Conservation (phyloP, 2,797 vertebrate species). For the Holocentrus rufus region DNA sequence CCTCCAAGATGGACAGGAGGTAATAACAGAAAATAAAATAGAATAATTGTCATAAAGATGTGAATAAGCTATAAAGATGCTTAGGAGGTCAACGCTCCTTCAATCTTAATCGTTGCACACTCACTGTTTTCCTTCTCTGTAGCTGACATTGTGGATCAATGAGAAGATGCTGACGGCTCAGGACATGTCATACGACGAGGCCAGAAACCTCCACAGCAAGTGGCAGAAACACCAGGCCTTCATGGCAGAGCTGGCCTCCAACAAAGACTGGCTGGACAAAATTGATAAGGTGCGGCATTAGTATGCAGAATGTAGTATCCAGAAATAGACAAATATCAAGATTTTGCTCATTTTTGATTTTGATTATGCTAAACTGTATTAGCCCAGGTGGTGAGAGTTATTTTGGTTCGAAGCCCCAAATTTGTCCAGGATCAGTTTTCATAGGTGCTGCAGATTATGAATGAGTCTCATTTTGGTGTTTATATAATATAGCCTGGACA, state of each 20-base stretch:
- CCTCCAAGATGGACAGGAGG: conserved; percentile 96
- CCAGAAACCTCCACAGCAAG: conserved; percentile 93
- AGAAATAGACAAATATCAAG: no score
- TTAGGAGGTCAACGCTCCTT: background rate
- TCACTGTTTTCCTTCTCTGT: conserved; percentile 21
- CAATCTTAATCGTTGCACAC: background rate
- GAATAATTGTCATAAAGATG: background rate
- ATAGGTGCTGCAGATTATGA: no score
- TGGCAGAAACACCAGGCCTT: conserved; percentile 98
- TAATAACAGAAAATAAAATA: conserved; percentile 57
- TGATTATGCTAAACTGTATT: no score
- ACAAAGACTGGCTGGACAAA: conserved; percentile 95
- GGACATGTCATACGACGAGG: conserved; percentile 94
- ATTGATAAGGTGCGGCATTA: conserved; percentile 85
- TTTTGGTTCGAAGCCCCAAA: no score
- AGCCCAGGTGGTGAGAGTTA: no score
- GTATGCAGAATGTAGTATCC: no score
- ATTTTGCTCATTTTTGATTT: no score
- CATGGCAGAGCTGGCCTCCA: conserved; percentile 92
- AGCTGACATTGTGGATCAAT: conserved; percentile 94
- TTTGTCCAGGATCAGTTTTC: no score
- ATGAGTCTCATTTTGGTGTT: no score
- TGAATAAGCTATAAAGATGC: background rate
- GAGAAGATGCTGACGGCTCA: conserved; percentile 97
- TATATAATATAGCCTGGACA: no score